Evolutionary conservation across 2,113 vertebrate species (phyloP), one percentile per base, ranked within the genome.

Genomic region (Protobothrops flavoviridis): DNA sequence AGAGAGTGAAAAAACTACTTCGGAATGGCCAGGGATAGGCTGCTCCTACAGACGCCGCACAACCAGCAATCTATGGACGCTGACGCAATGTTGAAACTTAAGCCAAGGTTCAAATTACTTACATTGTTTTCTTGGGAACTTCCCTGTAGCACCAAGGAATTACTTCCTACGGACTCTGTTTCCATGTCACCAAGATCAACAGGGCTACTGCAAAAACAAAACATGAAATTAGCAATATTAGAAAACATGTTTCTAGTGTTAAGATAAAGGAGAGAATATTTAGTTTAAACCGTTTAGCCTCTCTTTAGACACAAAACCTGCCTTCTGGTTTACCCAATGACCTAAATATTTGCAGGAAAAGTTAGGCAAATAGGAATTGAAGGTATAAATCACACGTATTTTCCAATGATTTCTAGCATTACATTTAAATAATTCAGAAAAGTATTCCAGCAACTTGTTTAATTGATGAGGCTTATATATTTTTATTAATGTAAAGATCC

Each of bases 121-220:
- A 97, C 98, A n/a, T 95, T 94, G 59, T 96, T 96, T 13, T 97
- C 97, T 87, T 97, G 97, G 69, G 96, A 97, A 92, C 96, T 97
- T 0, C 89, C 93, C 59, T 96, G 97, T 81, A 97, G 96, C 88
- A 98, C 98, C 0, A 97, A 94, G 64, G 98, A 96, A 91, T 95
- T 96, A 90, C 98, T 98, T 85, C 97, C 97, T 0, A 98, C 96
- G 43, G 98, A 98, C 86, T 99, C 98, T 0, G 98, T 98, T 96
- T 99, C 99, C 99, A 99, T 99, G 52, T 99, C 99, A 29, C 98
- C 98, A 1, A 99, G 97, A 92, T 97, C 98, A 81, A 99, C 97
- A 91, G 98, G 98, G 8, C 96, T 98, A 88, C 99, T 99, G 92
- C 0, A 91, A 95, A 91, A 93, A 53, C 86, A 48, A 59, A 64